Base-by-base conservation (phyloP, 2,888 invertebrate genomes). In the Standfussiana lucernea region DNA sequence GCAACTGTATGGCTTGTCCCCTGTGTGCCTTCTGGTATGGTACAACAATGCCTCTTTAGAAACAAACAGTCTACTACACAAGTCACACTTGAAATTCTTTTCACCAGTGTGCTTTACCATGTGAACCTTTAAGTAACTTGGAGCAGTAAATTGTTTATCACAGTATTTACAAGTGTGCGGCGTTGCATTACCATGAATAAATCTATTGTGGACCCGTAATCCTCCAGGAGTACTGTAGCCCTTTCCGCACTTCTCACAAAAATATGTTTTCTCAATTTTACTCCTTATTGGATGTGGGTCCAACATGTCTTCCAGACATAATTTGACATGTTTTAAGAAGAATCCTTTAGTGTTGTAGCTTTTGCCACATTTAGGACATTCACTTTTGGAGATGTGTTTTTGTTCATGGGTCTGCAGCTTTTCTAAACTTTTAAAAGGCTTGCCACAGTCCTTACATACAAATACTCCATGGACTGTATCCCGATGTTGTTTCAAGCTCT, bases 101-200 rank as follows among this genome's bases (percentile, higher is more conserved):
- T 95, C 96, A 2, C 95, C 94, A 0, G 96, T 96, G 72, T 96
- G 96, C 53, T 93, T 96, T 4, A 96, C 88, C 93, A 95, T 94
- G 69, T 96, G 96, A 3, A 91, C 92, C 86, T 93, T 95, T 24
- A 96, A 88, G 77, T 95, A 95, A 80, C 96, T 96, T 0, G 95
- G 96, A 59, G 96, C 96, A n/a, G 95, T 95, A 66, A 96, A 96
- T 62, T 94, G 90, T 79, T 96, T 96, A 2, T 94, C 93, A 82
- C 96, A 96, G 64, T 91, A 90, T 24, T 93, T 88, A 80, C 96
- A 96, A 8, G 93, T 84, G 82, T 96, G 96, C 5, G 94, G 94
- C 50, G 94, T 93, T 2, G 95, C 96, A 89, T 95, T 91, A 1
- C 93, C 96, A 86, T 96, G 96, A 13, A 91, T 92, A 88, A 96